These are phyloP conservation scores for Ypsolopha scabrella DNA, from an alignment of 2,888 invertebrate genomes.

Conservation along the genomic window DNA sequence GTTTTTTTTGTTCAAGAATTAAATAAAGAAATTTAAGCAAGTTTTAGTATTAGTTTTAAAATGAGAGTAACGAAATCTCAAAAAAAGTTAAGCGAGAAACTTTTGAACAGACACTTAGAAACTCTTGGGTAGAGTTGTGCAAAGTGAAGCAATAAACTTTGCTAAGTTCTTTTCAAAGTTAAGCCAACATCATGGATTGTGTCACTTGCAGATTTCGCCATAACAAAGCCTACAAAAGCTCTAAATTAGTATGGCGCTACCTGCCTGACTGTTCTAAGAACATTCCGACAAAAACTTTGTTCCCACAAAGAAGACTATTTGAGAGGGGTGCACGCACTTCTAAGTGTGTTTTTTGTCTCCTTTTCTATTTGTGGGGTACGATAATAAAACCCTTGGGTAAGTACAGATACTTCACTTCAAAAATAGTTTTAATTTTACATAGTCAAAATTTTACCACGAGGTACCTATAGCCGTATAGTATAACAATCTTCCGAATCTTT, in stretches of 20 bases:
- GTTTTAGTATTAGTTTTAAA: no score
- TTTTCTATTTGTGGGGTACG: slow-evolving; percentile 51
- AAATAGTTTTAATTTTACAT: not conserved
- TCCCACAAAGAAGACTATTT: slow-evolving; percentile 53
- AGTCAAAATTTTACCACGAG: not conserved
- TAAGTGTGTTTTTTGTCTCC: slow-evolving; percentile 61
- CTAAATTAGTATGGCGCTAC: slow-evolving; percentile 40
- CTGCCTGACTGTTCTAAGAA: slow-evolving; percentile 50
- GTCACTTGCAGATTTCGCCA: slow-evolving; percentile 17
- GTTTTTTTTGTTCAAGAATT: not conserved
- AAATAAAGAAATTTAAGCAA: no score
- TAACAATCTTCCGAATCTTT: no score
- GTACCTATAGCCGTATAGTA: no score
- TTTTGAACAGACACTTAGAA: no score
- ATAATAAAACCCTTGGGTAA: slow-evolving; percentile 44
- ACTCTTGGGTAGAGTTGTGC: not conserved
- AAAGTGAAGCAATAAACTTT: not conserved
- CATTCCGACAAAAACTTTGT: slow-evolving; percentile 42
- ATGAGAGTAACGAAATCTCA: no score
- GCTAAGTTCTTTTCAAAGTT: not conserved
- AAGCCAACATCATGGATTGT: not conserved
- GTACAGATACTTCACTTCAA: not conserved
- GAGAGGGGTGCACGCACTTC: slow-evolving; percentile 46
- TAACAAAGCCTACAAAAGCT: slow-evolving; percentile 34
- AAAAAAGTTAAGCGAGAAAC: no score